Conservation (phyloP, 2,888 invertebrate genomes). For the Opisthograptis luteolata region DNA sequence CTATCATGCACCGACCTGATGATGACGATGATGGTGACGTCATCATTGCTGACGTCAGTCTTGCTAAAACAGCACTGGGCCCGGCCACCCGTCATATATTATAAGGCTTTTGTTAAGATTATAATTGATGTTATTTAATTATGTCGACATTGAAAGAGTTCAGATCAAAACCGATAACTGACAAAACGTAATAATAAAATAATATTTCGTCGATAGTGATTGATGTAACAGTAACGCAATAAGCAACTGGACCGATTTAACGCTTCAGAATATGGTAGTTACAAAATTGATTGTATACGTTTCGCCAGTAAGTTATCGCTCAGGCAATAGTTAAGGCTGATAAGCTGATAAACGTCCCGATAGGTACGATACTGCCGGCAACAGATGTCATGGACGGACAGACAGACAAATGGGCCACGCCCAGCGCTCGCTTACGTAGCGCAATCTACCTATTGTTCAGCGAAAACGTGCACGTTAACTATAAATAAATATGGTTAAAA, state of each 20-base stretch:
- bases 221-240: slow-evolving; percentile 19
- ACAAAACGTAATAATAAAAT: not conserved
- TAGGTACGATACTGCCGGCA: slow-evolving; percentile 37
- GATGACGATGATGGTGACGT: too few relatives aligned
- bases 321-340: slow-evolving; percentile 33
- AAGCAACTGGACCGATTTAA: slow-evolving; percentile 16
- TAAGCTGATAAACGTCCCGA: slow-evolving; percentile 44
- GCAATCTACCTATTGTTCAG: slow-evolving; percentile 38
- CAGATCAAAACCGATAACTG: too few relatives aligned
- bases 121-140: too few relatives aligned
- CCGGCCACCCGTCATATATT: too few relatives aligned
- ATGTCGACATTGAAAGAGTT: too few relatives aligned
- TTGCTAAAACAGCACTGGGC: too few relatives aligned
- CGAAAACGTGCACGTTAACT: slow-evolving; percentile 3
- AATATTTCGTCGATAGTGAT: slow-evolving; percentile 16
- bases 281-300: slow-evolving; percentile 34
- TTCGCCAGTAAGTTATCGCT: slow-evolving; percentile 30
- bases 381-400: slow-evolving; percentile 51
- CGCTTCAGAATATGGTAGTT: slow-evolving; percentile 21
- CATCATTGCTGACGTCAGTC: too few relatives aligned
- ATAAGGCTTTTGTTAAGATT: too few relatives aligned
- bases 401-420: slow-evolving; percentile 42
- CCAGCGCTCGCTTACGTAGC: slow-evolving; percentile 35
- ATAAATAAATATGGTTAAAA: too few relatives aligned
- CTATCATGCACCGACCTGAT: too few relatives aligned